Evolutionary conservation across 2,888 invertebrate species (phyloP).

Genomic region (Drosophila subsilvestris): DNA sequence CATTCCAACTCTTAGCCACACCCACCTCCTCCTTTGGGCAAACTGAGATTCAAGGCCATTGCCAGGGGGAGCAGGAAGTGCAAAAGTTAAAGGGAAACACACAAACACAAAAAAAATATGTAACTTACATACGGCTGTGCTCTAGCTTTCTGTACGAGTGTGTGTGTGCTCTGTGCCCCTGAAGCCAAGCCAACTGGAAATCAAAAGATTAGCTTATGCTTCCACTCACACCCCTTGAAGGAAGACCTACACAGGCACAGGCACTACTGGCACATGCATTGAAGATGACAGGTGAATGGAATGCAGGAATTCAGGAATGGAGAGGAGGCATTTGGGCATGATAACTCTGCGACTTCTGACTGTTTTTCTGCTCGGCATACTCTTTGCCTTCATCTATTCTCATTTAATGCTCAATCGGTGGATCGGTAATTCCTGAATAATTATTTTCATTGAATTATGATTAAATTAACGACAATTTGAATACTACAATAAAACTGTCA

Average conservation of each 20-base stretch:
- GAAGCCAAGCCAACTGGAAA: slow-evolving; percentile 79
- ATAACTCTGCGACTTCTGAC: neutral
- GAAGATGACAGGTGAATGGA: slow-evolving; percentile 22
- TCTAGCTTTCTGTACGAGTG: slow-evolving; percentile 14
- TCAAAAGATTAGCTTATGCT: slow-evolving; percentile 66
- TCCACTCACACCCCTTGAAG: neutral
- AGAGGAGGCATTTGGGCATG: neutral
- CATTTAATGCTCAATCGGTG: no score
- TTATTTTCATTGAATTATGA: neutral
- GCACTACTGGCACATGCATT: neutral
- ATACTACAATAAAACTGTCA: neutral
- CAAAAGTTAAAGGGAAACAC: slow-evolving; percentile 20
- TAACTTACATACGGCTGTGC: slow-evolving; percentile 61
- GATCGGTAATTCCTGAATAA: no score
- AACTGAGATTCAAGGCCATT: slow-evolving; percentile 56
- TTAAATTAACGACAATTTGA: neutral
- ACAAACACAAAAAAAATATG: slow-evolving; percentile 35
- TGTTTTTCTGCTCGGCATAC: no score
- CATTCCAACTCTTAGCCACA: neutral
- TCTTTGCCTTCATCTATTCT: no score
- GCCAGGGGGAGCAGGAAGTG: slow-evolving; percentile 22
- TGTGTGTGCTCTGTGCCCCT: slow-evolving; percentile 47
- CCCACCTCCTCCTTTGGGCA: neutral
- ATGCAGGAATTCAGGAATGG: neutral
- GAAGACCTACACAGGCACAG: slow-evolving; percentile 1